Base-by-base conservation (phyloP, 2,797 vertebrate species). In the Botia almorhae region DNA sequence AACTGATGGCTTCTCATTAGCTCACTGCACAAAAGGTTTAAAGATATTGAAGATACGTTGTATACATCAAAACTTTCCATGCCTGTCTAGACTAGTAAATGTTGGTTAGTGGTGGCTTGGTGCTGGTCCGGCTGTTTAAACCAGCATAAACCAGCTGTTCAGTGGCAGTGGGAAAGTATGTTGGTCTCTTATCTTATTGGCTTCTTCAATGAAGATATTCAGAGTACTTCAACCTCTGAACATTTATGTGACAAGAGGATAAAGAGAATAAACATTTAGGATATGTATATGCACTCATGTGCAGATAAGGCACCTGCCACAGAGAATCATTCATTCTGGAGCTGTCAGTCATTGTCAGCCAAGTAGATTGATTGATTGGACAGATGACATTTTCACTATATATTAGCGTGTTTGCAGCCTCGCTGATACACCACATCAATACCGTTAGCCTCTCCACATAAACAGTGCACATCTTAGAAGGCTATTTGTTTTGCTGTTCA, bases 361-460 rank as follows among this genome's bases (percentile, higher is more conserved):
- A 61, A 70, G 81, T 82, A 88, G 85, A 90, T 85, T 87, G 88
- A 60, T 81, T 83, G 88, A 90, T 93, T 91, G 92, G 90, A 92
- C 91, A 88, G 90, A 92, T 93, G 90, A 89, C 88, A 90, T 92
- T 91, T 92, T 69, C 21, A 81, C 65, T 82, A 60, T 85, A 87
- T 87, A 88, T 93, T 91, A 90, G 82, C 80, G n/a, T 65, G 80
- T 86, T 77, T 83, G 85, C 83, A 33, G 71, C 85, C 74, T 81
- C 81, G 85, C 86, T 73, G 69, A 84, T 82, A 23, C 84, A 87
- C 46, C 78, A 81, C 89, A 86, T 93, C 89, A 90, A 89, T 90
- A 88, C 48, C 50, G 67, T 65, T 29, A 63, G 78, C 74, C 86
- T 78, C 76, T 75, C 13, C 79, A 68, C 75, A 78, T 56, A 78